Evolutionary conservation across 2,888 invertebrate species (phyloP), one percentile per base, ranked within the genome.

Genomic region (Eremobia ochroleuca): DNA sequence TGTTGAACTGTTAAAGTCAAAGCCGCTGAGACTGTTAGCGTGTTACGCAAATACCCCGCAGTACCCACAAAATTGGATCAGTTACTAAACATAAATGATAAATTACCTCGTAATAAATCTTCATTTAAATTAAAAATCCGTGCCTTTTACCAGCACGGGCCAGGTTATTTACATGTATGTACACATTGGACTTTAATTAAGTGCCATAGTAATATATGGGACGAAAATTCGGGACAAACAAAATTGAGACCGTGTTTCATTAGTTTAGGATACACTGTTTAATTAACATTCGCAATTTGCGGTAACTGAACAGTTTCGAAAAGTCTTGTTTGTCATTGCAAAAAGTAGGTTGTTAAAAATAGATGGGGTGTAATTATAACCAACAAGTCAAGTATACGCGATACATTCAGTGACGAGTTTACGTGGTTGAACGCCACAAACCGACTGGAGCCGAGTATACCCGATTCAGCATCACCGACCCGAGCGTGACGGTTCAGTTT

Each of bases 131-230:
- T 75, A 71, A 49, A 73, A 84, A 81, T 74, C 67, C 21, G 52
- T 46, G 64, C 75, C 70, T 58, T 68, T 62, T 49, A 40, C 77
- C 79, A 79, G 55, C 73, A 72, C 59, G 65, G 66, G 52, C 76
- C 59, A 71, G 43, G 76, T 81, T 74, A 81, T 85, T 83, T 86
- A 76, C 78, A 86, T 79, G 15, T 59, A n/a, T 75, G 58, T 75
- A 72, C 65, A 86, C 81, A 76, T 65, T 79, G 58, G 34, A 67
- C 61, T 71, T 82, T 76, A 78, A 84, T 82, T 75, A 76, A 49
- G 77, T 61, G 52, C 70, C 25, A 69, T 81, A 81, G 74, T 83
- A 46, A 70, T 67, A 73, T 55, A 34, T 71, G 68, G 25, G n/a
- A 58, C 43, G 58, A 37, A 79, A 81, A 58, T 81, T 81, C 18